Percentiles rank a stretch among this genome's conserved stretches.
Conservation (phyloP, 2,888 invertebrate genomes). For the Andrena praecox region DNA sequence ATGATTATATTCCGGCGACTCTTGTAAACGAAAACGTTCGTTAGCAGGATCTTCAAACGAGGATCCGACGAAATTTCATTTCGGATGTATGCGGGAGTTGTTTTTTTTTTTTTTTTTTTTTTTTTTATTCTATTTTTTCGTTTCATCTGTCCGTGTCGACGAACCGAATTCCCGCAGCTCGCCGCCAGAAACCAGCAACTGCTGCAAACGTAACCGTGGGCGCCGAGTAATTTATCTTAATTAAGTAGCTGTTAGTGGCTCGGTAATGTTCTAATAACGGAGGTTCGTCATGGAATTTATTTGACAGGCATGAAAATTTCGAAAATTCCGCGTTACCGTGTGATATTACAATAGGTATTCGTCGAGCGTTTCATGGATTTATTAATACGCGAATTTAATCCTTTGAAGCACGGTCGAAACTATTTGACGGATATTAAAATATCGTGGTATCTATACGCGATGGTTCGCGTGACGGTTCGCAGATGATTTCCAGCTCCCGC, state of each 20-base stretch:
- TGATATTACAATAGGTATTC: slow-evolving; percentile 45
- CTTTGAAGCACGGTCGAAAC: slow-evolving; percentile 55
- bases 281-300: slow-evolving; percentile 40
- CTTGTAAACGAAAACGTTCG: slow-evolving; percentile 70
- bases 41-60: slow-evolving; percentile 58
- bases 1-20: slow-evolving; percentile 74
- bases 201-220: not conserved
- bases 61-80: slow-evolving; percentile 48
- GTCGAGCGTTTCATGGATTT: slow-evolving; percentile 50
- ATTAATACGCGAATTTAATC: slow-evolving; percentile 61
- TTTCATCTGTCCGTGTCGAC: not conserved
- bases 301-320: slow-evolving; percentile 22
- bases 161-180: slow-evolving; percentile 9
- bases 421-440: slow-evolving; percentile 60
- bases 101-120: slow-evolving; percentile 9
- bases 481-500: slow-evolving; percentile 26
- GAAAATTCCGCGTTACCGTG: slow-evolving; percentile 36
- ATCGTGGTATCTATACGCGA: slow-evolving; percentile 21
- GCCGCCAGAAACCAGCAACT: slow-evolving; percentile 23
- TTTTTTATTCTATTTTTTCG: not conserved
- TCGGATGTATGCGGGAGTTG: not conserved
- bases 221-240: slow-evolving; percentile 45
- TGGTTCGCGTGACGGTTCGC: slow-evolving; percentile 14
- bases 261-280: slow-evolving; percentile 48
- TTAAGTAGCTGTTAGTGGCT: slow-evolving; percentile 41